Evolutionary conservation across 2,797 vertebrate species (phyloP).

Genomic region (Fringilla coelebs): DNA sequence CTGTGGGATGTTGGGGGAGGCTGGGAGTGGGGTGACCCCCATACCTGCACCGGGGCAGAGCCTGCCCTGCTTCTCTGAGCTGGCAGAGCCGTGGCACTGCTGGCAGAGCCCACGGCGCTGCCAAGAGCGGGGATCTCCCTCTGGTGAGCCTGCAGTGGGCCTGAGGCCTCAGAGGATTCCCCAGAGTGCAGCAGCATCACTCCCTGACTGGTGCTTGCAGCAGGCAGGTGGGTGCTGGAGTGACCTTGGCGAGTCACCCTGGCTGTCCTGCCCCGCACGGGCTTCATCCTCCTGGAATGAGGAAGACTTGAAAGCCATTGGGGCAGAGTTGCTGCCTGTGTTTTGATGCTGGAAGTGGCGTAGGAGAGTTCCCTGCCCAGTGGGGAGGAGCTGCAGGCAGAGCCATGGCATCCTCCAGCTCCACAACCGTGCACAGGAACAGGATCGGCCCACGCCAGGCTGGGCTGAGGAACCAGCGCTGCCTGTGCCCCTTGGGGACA

Average conservation of each 20-base stretch:
- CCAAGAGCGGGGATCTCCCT: neutral
- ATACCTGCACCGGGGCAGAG: rapidly evolving
- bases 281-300: neutral
- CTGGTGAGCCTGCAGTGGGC: rapidly evolving
- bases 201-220: neutral
- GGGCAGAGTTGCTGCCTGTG: conserved; percentile 14
- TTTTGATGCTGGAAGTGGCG: conserved; percentile 36
- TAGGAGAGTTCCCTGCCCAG: conserved; percentile 49
- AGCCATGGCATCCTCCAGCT: neutral
- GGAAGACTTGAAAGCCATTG: neutral
- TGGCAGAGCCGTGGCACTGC: rapidly evolving
- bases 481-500: rapidly evolving
- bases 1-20: neutral
- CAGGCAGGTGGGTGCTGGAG: neutral
- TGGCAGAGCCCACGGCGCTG: neutral
- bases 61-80: neutral
- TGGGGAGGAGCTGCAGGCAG: conserved; percentile 55
- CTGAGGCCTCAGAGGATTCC: neutral
- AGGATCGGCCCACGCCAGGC: neutral
- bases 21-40: rapidly evolving
- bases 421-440: neutral
- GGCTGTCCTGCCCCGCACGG: neutral
- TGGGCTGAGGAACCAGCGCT: neutral
- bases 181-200: neutral
- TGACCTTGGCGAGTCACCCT: conserved; percentile 56